These are phyloP conservation scores for Yasuhikotakia modesta DNA, from an alignment of 2,797 vertebrate genomes.

Conservation along the genomic window DNA sequence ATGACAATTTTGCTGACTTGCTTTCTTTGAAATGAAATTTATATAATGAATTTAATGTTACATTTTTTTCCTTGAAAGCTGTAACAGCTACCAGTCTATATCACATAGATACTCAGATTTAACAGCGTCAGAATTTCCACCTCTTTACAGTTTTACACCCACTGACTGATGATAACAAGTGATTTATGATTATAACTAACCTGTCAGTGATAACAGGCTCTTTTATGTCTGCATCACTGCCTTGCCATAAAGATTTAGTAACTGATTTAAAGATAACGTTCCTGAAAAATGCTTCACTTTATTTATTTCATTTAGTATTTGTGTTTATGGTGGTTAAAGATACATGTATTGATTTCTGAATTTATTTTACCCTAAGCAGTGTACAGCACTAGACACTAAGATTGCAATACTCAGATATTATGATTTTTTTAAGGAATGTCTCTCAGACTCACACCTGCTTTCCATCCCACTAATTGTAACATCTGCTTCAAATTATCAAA, in stretches of 20 bases:
- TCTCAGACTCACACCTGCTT: neutral
- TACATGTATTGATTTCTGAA: neutral
- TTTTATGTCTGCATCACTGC: slow-evolving; percentile 2
- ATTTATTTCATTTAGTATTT: too few species aligned
- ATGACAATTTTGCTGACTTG: neutral
- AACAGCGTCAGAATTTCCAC: neutral
- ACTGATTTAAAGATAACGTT: slow-evolving; percentile 19
- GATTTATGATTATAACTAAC: slow-evolving; percentile 4
- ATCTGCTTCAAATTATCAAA: neutral
- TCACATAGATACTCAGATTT: neutral
- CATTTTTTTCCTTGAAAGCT: neutral
- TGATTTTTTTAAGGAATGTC: neutral
- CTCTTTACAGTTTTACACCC: too few species aligned
- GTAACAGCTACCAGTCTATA: neutral
- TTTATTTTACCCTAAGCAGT: neutral
- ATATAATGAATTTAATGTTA: neutral
- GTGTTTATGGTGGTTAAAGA: too few species aligned
- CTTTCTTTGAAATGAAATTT: neutral
- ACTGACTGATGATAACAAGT: slow-evolving; percentile 6
- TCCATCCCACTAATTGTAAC: neutral
- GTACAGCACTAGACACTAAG: too few species aligned
- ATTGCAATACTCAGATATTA: neutral
- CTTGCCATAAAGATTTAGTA: slow-evolving; percentile 44
- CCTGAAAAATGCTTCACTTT: slow-evolving; percentile 11
- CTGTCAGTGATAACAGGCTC: neutral